Conservation (phyloP, 1,140 invertebrate species). For the Pararge aegeria region DNA sequence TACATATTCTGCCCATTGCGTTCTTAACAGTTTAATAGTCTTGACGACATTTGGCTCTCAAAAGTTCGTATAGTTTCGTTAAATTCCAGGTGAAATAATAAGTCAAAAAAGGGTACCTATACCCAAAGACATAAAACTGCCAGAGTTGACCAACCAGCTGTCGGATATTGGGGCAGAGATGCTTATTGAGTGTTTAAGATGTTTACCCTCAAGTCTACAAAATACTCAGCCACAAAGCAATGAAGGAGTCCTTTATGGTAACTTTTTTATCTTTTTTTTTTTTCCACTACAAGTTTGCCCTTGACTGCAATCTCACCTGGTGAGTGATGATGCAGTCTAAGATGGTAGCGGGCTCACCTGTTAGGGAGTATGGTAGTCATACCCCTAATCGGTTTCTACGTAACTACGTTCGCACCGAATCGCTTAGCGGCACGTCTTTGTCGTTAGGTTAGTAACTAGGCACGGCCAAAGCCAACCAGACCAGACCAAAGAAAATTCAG, state of each 20-base stretch:
- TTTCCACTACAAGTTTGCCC: background rate
- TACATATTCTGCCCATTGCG: no score
- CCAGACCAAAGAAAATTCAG: no score
- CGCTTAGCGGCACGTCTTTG: no score
- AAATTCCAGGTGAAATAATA: slow-evolving; percentile 83
- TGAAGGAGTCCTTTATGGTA: slow-evolving; percentile 85
- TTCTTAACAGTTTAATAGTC: no score
- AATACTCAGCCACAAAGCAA: slow-evolving; percentile 82
- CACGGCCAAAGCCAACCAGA: no score
- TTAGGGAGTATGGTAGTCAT: no score
- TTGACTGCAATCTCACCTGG: background rate
- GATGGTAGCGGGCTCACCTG: background rate
- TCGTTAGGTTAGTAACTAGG: no score
- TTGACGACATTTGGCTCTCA: no score
- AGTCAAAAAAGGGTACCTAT: slow-evolving; percentile 83
- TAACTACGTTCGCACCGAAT: no score
- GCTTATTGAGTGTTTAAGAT: slow-evolving; percentile 82
- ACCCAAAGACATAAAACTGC: slow-evolving; percentile 81
- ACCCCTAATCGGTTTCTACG: no score
- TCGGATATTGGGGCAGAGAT: slow-evolving; percentile 85
- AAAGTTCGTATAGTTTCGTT: background rate
- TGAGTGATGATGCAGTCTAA: no score
- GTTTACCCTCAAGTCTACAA: slow-evolving; percentile 81
- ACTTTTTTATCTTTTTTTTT: background rate
- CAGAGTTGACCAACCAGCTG: slow-evolving; percentile 84